Evolutionary conservation across 1,140 invertebrate species (phyloP).

Genomic region (Linepithema humile): DNA sequence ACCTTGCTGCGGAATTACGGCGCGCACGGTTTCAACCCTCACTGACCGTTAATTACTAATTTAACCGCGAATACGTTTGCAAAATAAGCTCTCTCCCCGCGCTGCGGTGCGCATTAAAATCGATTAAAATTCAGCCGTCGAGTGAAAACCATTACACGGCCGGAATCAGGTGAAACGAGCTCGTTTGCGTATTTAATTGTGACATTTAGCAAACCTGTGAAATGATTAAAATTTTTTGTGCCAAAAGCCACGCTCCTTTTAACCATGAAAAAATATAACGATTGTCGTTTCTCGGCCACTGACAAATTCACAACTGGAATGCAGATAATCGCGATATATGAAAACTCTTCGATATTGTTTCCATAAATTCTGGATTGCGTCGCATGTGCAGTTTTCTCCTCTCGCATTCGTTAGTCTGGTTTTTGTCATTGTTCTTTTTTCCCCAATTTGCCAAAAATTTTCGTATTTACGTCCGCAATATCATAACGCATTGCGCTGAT

Average conservation of each 20-base stretch:
- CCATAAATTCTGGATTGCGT: conserved; percentile 25
- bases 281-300: not conserved
- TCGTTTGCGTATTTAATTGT: not conserved
- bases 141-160: not conserved
- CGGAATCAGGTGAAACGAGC: not conserved
- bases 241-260: not conserved
- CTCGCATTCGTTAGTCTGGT: not conserved
- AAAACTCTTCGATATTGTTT: conserved; percentile 24
- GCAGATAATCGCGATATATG: conserved; percentile 1
- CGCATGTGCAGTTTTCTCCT: not conserved
- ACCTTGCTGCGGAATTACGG: conserved; percentile 23
- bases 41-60: conserved; percentile 45
- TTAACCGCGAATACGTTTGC: conserved; percentile 36
- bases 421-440: not conserved
- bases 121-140: conserved; percentile 41
- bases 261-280: not conserved
- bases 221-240: not conserved
- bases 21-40: not conserved
- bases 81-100: conserved; percentile 4
- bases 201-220: not conserved
- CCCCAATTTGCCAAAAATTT: not conserved
- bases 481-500: not conserved
- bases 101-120: conserved; percentile 20
- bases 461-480: not conserved
- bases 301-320: not conserved